Percentiles rank a stretch among this genome's conserved stretches.
Evolutionary conservation across 2,113 vertebrate genomes (phyloP).

Genomic region (Perccottus glenii): DNA sequence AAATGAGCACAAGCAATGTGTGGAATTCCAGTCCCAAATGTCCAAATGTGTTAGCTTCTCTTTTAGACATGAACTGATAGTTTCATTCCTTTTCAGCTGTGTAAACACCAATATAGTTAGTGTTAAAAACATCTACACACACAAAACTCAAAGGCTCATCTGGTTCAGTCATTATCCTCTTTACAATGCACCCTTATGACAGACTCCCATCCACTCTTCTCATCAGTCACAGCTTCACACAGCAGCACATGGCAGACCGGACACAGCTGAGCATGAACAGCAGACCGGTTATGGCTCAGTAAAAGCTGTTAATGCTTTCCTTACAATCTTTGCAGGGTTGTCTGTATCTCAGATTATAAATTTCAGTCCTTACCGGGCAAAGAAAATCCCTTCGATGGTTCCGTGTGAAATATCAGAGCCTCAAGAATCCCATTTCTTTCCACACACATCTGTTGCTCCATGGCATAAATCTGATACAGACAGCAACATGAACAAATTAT

Average conservation of each 20-base stretch:
- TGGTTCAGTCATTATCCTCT: conserved; percentile 70
- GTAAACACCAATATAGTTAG: conserved; percentile 51
- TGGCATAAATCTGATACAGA: neutral
- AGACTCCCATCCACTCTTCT: conserved; percentile 51
- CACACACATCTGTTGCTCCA: neutral
- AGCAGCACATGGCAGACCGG: conserved; percentile 27
- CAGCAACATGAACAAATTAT: neutral
- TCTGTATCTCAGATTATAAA: conserved; percentile 42
- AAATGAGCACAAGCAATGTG: too few relatives aligned
- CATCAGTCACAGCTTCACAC: conserved; percentile 63
- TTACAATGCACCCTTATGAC: conserved; percentile 61
- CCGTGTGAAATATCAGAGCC: conserved; percentile 19
- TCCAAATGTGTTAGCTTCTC: conserved; percentile 42
- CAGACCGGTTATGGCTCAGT: conserved; percentile 19
- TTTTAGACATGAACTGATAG: conserved; percentile 35
- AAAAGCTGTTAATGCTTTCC: conserved; percentile 51
- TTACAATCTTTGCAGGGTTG: conserved; percentile 24
- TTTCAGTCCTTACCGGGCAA: conserved; percentile 18
- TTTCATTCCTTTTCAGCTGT: conserved; percentile 65
- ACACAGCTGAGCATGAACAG: conserved; percentile 11
- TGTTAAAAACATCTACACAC: conserved; percentile 50
- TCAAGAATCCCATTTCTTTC: neutral
- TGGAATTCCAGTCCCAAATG: conserved; percentile 33
- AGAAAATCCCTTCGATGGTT: conserved; percentile 18
- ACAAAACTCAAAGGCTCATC: conserved; percentile 55